Base-by-base conservation (phyloP, 2,797 vertebrate genomes). In the Synanceia verrucosa region DNA sequence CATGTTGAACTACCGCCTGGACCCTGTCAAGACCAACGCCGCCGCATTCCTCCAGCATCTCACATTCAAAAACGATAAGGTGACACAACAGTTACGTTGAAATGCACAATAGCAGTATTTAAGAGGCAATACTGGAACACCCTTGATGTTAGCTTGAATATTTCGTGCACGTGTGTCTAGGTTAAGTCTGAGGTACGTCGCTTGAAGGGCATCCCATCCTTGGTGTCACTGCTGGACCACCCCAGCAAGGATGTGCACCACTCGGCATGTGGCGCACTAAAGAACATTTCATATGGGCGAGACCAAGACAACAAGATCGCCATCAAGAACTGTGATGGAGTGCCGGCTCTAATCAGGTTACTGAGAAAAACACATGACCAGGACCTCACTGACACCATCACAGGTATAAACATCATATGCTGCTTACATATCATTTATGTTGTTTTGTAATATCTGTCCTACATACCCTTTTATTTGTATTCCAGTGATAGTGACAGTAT, bases 251-350 rank as follows among this genome's bases (percentile, higher is more conserved):
- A 98, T 21, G 97, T 99, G 65, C 97, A 98, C 82, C 95, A 97
- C 0, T 96, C 96, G 0, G 97, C 97, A 52, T 99, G 97, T 0
- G 98, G 98, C 0, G 98, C 98, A 0, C 94, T 99, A 10, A 99
- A 99, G 91, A 99, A 99, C 87, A 98, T 99, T 91, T 99, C 97
- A 48, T 99, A 94, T 0, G 98, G 98, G 21, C 94, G 95, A 28
- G 97, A 99, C 89, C 94, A 91, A 56, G 97, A 99, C 76, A 99
- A 99, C 87, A 99, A 99, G 92, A 95, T 99, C 0, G 97, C 98
- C 71, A 97, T 99, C 84, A 99, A 99, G 91, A 99, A 99, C 90
- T 99, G 97, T 1, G 98, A 99, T 0, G 98, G 98, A 0, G 94
- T 99, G 1, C 95, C 97, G 0, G 96, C 96, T 2, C 90, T 99